These are phyloP conservation scores for Bembecia ichneumoniformis DNA, from an alignment of 2,888 invertebrate genomes.

Conservation along the genomic window DNA sequence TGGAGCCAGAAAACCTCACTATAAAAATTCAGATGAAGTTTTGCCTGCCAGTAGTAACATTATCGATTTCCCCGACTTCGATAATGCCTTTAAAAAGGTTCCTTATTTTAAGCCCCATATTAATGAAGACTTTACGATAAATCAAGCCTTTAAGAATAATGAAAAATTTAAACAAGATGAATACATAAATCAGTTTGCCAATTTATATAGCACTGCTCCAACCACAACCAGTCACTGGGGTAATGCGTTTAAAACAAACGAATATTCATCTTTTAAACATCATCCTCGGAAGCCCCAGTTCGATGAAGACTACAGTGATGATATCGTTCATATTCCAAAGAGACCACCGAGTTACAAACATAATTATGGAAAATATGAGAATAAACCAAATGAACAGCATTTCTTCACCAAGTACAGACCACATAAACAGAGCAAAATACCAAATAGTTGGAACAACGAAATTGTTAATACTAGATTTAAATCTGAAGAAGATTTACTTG, in stretches of 20 bases:
- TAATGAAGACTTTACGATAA: slow-evolving; percentile 29
- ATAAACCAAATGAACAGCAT: slow-evolving; percentile 34
- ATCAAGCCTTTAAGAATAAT: slow-evolving; percentile 27
- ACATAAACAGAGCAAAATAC: slow-evolving; percentile 30
- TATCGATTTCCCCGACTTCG: slow-evolving; percentile 36
- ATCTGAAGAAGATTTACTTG: slow-evolving; percentile 60
- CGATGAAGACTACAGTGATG: slow-evolving; percentile 31
- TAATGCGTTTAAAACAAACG: slow-evolving; percentile 39
- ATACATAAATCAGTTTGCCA: slow-evolving; percentile 39
- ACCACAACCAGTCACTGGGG: slow-evolving; percentile 47
- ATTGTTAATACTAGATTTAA: slow-evolving; percentile 41
- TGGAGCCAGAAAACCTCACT: slow-evolving; percentile 34
- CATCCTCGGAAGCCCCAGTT: slow-evolving; percentile 33
- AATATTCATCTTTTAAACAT: slow-evolving; percentile 33
- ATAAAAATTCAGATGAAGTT: slow-evolving; percentile 38
- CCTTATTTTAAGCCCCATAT: slow-evolving; percentile 31
- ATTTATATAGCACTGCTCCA: slow-evolving; percentile 33
- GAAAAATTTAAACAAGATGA: slow-evolving; percentile 34
- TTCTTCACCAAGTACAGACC: slow-evolving; percentile 28
- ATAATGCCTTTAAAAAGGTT: slow-evolving; percentile 41
- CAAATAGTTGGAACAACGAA: slow-evolving; percentile 46
- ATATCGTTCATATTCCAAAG: slow-evolving; percentile 54
- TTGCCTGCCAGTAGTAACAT: slow-evolving; percentile 48
- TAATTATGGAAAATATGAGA: slow-evolving; percentile 31
- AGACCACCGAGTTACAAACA: slow-evolving; percentile 29